Evolutionary conservation across 2,113 vertebrate genomes (phyloP).

Genomic region (Glaucidium brasilianum): DNA sequence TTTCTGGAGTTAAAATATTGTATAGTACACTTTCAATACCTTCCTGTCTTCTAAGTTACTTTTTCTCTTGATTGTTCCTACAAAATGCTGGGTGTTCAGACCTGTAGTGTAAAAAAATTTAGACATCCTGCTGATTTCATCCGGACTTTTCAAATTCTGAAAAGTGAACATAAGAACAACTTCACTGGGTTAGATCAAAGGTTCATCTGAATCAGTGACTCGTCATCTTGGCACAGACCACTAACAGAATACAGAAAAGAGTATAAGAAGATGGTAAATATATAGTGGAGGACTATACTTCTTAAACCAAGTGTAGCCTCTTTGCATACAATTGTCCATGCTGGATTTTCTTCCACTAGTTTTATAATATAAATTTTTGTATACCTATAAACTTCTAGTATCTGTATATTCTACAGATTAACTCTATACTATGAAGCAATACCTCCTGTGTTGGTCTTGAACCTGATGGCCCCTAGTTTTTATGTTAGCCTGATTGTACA

Average conservation of each 20-base stretch:
- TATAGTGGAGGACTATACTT: neutral
- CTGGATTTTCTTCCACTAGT: neutral
- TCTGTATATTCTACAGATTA: neutral
- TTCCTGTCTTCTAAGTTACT: neutral
- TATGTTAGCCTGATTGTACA: neutral
- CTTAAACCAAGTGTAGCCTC: neutral
- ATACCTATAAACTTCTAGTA: neutral
- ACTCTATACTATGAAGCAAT: neutral
- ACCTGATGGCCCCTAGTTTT: neutral
- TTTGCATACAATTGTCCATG: neutral
- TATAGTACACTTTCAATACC: neutral
- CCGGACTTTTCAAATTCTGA: neutral
- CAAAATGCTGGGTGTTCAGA: neutral
- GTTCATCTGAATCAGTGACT: neutral
- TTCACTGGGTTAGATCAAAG: neutral
- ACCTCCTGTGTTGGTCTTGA: neutral
- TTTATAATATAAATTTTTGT: neutral
- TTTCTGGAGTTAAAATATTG: neutral
- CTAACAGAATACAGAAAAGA: neutral
- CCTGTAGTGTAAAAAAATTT: neutral
- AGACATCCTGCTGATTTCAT: neutral
- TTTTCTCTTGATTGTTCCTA: neutral
- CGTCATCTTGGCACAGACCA: neutral
- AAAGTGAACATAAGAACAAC: neutral
- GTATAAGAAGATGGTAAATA: neutral